Base-by-base conservation (phyloP, 2,888 invertebrate species). In the Limnephilus marmoratus region DNA sequence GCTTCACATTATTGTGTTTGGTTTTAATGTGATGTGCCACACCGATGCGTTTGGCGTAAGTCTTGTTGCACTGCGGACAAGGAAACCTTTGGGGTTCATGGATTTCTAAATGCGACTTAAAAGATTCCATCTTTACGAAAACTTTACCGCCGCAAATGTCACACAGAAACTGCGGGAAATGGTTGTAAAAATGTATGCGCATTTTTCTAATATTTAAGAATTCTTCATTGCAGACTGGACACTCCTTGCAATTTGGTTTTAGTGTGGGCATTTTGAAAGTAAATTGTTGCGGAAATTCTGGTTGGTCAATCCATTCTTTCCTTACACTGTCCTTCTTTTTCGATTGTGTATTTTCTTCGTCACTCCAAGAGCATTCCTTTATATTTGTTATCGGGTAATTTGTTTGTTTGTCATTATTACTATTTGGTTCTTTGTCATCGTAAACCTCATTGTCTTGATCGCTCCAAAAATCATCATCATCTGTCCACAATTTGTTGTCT, bases 101-200 rank as follows among this genome's bases (percentile, higher is more conserved):
- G 4, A 80, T 80, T 29, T 89, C 88, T n/a, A 89, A 85, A 85
- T 85, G 85, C 5, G 85, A 34, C 9, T 41, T 34, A 41, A 37
- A 85, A 11, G 85, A 24, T 12, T 24, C 41, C 24, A 41, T 68
- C n/a, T 81, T 89, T 5, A 41, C 15, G 29, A 80, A 89, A 37
- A 81, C 41, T 37, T 89, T 89, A 24, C 88, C 88, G 80, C 88
- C 88, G 80, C 88, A 89, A n/a, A 89, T 11, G 1, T 68, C 88
- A 37, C 88, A 89, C 12, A 89, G 88, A 24, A 80, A 89, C 5
- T 89, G 31, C 0, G 88, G 88, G 13, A 89, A 80, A 34, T 89
- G 88, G 37, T 80, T 37, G 9, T 89, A 80, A 41, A 45, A 89
- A 80, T 89, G 88, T 18, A 31, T 11, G 34, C 11, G 18, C 68